Evolutionary conservation across 2,888 invertebrate genomes (phyloP), one percentile per base, ranked within the genome.

Genomic region (Drosophila quinaria): DNA sequence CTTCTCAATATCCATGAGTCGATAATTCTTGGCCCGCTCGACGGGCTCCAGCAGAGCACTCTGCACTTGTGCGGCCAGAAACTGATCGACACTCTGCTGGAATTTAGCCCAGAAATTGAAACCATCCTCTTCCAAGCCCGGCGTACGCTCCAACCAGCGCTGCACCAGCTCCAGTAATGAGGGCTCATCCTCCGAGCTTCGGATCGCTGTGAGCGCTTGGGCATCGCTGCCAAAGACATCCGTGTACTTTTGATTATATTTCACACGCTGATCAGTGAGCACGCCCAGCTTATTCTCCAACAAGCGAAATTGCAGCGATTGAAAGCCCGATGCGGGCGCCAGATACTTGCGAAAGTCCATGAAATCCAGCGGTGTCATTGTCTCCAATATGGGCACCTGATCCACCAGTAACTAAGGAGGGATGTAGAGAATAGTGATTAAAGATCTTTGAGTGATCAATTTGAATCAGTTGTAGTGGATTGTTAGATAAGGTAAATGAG

Each of bases 361-460:
- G 91, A 99, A 99, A 93, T 99, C 99, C 67, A 99, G 93, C 0
- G 99, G 99, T 0, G 99, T 98, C 99, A 99, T 99, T 0, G 99
- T 99, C 93, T 99, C 99, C 80, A 99, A 93, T 80, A 99, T 98
- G 93, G 97, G 96, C 44, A 99, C 98, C 94, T 99, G 99, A 91
- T 99, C 99, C 41, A 97, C 98, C 52, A 99, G 94, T 0, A 99
- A 94, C 98, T 99, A 93, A 0, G 55, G 56, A 41, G 4, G 13
- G 1, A 17, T 35, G 8, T 22, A 11, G 1, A n/a, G 15, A 11
- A 17, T n/a, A 17, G 19, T 31, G 8, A n/a, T 0, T 19, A 0
- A 42, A 42, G 42, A 42, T 42, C 42, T 6, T 19, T 44, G 1
- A 44, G 13, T 13, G 19, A 47, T 15, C 29, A 29, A 9, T 47